Conservation (phyloP, 2,113 vertebrate genomes). For the Pipa parva region DNA sequence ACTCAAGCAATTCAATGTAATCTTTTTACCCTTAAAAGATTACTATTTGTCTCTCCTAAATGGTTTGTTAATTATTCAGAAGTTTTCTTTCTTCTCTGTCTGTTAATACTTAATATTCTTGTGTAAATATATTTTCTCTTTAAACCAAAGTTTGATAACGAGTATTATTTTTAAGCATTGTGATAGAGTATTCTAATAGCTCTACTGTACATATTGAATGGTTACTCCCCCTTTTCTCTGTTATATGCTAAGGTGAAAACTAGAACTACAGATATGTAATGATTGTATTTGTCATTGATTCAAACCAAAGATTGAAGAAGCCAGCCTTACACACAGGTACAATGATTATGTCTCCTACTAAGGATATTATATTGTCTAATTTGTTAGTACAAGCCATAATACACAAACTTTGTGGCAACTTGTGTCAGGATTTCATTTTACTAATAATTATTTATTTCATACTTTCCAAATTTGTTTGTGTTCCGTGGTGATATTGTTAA, state of each 20-base stretch:
- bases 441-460: no score
- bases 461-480: no score
- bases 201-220: slow-evolving; percentile 35
- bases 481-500: no score
- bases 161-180: slow-evolving; percentile 36
- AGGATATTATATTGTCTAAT: no score
- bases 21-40: no score
- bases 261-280: slow-evolving; percentile 17
- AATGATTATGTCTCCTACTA: no score
- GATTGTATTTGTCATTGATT: slow-evolving; percentile 21
- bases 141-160: slow-evolving; percentile 42
- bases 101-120: slow-evolving; percentile 24
- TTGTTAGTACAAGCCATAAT: no score
- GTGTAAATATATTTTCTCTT: slow-evolving; percentile 30
- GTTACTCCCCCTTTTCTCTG: slow-evolving; percentile 17
- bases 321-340: neutral
- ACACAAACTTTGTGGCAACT: no score
- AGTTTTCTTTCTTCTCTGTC: slow-evolving; percentile 28
- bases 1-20: neutral
- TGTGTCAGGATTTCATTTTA: no score
- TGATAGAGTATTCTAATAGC: slow-evolving; percentile 36
- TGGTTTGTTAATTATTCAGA: slow-evolving; percentile 27
- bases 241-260: slow-evolving; percentile 14
- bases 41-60: slow-evolving; percentile 4
- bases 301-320: slow-evolving; percentile 32